Base-by-base conservation (phyloP, 1,140 invertebrate species). In the Trinorchestia longiramus region DNA sequence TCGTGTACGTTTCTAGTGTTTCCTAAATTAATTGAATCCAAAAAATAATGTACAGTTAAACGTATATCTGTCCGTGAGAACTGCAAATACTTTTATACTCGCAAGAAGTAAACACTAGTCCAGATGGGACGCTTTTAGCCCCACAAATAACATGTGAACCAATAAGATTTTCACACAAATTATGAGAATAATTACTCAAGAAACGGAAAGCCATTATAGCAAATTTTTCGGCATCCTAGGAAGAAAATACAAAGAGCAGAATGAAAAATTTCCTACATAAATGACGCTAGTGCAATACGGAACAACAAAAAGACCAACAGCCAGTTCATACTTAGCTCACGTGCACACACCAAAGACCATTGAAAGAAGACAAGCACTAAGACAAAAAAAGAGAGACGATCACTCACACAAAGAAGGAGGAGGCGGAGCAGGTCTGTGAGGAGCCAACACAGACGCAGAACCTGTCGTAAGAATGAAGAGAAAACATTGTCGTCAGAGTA, bases 321-420 rank as follows among this genome's bases (percentile, higher is more conserved):
- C 11, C 11, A 77, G 28, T 11, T 3, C 62, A 77, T 77, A 1
- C 3, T 3, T 77, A 77, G 62, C 62, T 23, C 62, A 15, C 15
- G 11, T 11, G 15, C 62, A 77, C 11, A 28, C 15, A 11, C 62
- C 62, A 28, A 11, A 11, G 62, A 36, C 11, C 62, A 19, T 53
- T 77, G 3, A 36, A 36, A 3, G 62, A 15, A 36, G 62, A 11
- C 62, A 36, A 77, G 28, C 11, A 19, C 62, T 6, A 47, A 47
- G 44, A 43, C 8, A 94, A 44, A 42, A 28, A 44, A 45, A n/a
- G 43, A 47, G 44, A 43, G 90, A 44, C 11, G 44, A 94, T 8
- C 4, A 94, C 92, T 43, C 92, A 94, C 92, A 94, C 43, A 94
- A 47, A 94, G 92, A 45, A 94, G 92, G 92, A 94, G 92, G 92